phyloP scores from a whole-genome alignment of 2,797 vertebrate genomes.

The Melanotaenia boesemani region DNA sequence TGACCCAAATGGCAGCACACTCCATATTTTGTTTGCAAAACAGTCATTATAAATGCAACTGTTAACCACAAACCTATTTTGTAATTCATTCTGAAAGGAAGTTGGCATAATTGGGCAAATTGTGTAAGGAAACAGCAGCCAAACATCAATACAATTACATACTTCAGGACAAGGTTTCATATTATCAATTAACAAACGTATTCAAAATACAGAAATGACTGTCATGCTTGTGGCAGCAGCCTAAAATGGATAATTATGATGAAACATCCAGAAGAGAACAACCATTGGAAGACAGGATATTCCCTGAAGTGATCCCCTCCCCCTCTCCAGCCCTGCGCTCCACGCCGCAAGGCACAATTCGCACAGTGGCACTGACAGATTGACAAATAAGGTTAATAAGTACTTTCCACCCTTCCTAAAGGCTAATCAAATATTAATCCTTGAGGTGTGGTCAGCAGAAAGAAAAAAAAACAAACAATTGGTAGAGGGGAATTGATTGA shows the following conservation, averaged over 20 bases:
- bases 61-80: conserved; percentile 49
- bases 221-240: conserved; percentile 74
- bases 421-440: conserved; percentile 99
- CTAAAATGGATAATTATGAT: conserved; percentile 85
- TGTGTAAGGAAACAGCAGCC: conserved; percentile 48
- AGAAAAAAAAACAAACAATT: conserved; percentile 89
- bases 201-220: conserved; percentile 72
- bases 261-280: conserved; percentile 80
- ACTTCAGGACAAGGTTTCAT: conserved; percentile 52
- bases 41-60: conserved; percentile 71
- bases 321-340: conserved; percentile 46
- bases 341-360: conserved; percentile 81
- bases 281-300: conserved; percentile 82
- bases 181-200: conserved; percentile 78
- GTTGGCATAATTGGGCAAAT: conserved; percentile 66
- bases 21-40: conserved; percentile 73
- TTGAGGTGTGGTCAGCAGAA: conserved; percentile 98
- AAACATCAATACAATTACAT: conserved; percentile 63
- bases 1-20: conserved; percentile 75
- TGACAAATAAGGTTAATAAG: conserved; percentile 99
- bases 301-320: conserved; percentile 74
- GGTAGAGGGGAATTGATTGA: conserved; percentile 91
- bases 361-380: conserved; percentile 91
- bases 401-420: conserved; percentile 95
- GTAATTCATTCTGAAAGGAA: conserved; percentile 54